Percentiles rank a stretch among this genome's conserved stretches.
phyloP scores from a whole-genome alignment of 2,888 invertebrate species.

The Hirtodrosophila alboralis region DNA sequence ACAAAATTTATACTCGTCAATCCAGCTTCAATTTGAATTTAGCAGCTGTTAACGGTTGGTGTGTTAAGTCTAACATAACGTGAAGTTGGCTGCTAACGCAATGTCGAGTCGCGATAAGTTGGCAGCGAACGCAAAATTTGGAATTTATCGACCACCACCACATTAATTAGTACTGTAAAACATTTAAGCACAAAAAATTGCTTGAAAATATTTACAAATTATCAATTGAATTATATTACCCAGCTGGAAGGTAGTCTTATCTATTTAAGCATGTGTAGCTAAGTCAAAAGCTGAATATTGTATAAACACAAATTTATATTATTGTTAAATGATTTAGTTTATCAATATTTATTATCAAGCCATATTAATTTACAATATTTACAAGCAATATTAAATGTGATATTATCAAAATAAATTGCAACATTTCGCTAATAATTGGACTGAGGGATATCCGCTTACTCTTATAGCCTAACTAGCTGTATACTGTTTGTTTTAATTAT shows the following conservation, averaged over 20 bases:
- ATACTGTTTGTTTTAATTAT: constrained; percentile 32
- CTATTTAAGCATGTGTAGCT: no score
- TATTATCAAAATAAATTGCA: constrained; percentile 53
- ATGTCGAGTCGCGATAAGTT: constrained; percentile 6
- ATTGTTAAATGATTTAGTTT: constrained; percentile 1
- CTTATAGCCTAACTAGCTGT: constrained; percentile 37
- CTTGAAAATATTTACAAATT: constrained; percentile 1
- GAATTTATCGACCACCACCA: constrained; percentile 5
- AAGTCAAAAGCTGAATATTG: no score
- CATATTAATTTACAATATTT: constrained; percentile 68
- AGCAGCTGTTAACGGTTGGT: not conserved
- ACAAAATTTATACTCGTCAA: no score
- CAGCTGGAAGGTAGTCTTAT: no score
- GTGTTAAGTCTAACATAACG: constrained; percentile 16
- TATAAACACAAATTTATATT: no score
- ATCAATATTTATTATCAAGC: constrained; percentile 64
- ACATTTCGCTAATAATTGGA: constrained; percentile 67
- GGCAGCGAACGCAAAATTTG: constrained; percentile 4
- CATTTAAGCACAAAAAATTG: not conserved
- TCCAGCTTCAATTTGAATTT: no score
- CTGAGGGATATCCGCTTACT: constrained; percentile 18
- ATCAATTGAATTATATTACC: not conserved
- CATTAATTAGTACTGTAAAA: constrained; percentile 9
- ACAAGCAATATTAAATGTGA: constrained; percentile 60
- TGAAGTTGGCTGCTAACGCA: constrained; percentile 25